Base-by-base conservation (phyloP, 2,113 vertebrate species). In the Bubo blakistoni region DNA sequence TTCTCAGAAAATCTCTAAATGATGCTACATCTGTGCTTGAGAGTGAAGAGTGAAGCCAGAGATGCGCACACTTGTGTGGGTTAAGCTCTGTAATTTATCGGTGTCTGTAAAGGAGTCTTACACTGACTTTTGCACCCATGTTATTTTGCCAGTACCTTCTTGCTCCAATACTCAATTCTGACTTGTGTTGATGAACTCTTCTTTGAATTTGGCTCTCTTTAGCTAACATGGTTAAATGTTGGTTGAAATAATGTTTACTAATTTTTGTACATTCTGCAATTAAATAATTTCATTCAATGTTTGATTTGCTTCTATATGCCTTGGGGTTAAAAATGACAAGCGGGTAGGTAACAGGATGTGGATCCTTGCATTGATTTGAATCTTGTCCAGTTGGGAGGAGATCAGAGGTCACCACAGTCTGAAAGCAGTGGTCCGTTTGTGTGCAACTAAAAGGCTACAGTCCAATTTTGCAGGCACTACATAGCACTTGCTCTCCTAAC, bases 41-140 rank as follows among this genome's bases (percentile, higher is more conserved):
- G n/a, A 69, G n/a, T 26, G 16, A 49, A 88, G 27, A 13, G 11
- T 58, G 54, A 89, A 79, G 51, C 24, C 32, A 40, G 61, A 62
- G 47, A 25, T 58, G 40, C 10, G 7, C 5, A 6, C 0, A 0
- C 9, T 29, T 52, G 47, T 91, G 40, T 2, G 6, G 46, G 5
- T 79, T 79, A 70, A 91, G 6, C 8, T 80, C 32, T 72, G 17
- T 63, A n/a, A 32, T 47, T 74, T 72, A 19, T 26, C 61, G 11
- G 5, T 14, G 14, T 42, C 4, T 22, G 3, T 81, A 44, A 89
- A 61, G n/a, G 57, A 66, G 32, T 55, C 58, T 61, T 78, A 25
- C 12, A 3, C 7, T 73, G 63, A 30, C n/a, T 81, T 66, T 10
- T 15, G 62, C 11, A 19, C 9, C 7, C 8, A 36, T 16, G 18